Base-by-base conservation (phyloP, 1,140 invertebrate genomes). In the Drosophila guanche region DNA sequence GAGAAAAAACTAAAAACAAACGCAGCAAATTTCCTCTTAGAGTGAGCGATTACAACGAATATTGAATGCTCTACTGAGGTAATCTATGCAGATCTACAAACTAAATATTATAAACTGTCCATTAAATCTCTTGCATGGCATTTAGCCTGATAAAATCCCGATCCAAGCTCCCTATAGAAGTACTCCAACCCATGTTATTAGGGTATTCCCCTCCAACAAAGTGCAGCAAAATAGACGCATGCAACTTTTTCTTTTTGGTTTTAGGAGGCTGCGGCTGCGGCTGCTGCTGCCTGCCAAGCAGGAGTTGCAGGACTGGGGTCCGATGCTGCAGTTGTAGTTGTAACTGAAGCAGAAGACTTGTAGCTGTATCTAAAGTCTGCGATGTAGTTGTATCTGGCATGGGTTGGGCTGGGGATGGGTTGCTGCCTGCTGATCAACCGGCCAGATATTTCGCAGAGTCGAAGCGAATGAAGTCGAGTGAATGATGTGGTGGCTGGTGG, bases 1-100 rank as follows among this genome's bases (percentile, higher is more conserved):
- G 83, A 86, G 83, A 86, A 86, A 83, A 84, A 88, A 86, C 69
- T 72, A 72, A 72, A 72, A 72, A 72, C 68, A 72, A 72, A 68
- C 65, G 65, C 62, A 29, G 40, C 33, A 29, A 68, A 68, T 68
- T 45, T 29, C 22, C n/a, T 23, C 23, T 7, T 5, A 25, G 12
- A 2, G 0, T 16, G 25, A 4, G 4, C n/a, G 22, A 41, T 25
- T 3, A 7, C 16, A 33, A 33, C 65, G 65, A 68, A 68, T 12
- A 0, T 0, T n/a, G 7, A n/a, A 42, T 68, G 54, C 65, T 23
- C 65, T 67, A 20, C 12, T 12, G 1, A 4, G 10, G 33, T 3
- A 1, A 14, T 40, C 16, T 20, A 20, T 20, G 16, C 16, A 20
- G 16, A 20, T 20, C 0, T 20, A 20, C 16, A 20, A 20, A 20